These are phyloP conservation scores for Todus mexicanus DNA, from an alignment of 2,797 vertebrate genomes.

Conservation along the genomic window DNA sequence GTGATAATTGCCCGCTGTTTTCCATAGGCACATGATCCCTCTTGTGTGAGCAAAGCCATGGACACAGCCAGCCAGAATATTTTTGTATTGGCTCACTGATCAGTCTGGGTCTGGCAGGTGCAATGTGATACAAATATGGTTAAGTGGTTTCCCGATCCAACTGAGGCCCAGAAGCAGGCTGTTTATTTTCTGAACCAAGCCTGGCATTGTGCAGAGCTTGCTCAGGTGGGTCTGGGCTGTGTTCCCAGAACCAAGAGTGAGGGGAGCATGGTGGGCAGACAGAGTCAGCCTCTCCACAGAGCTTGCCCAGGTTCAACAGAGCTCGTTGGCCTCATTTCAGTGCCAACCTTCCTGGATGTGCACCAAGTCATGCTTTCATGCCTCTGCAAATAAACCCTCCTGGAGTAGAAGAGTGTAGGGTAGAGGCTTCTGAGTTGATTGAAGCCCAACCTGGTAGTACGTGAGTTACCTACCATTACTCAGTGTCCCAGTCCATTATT, in stretches of 20 bases:
- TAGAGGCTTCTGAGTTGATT: neutral
- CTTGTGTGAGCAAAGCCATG: neutral
- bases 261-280: neutral
- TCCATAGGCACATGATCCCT: neutral
- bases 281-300: neutral
- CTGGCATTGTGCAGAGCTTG: neutral
- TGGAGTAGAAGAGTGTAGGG: neutral
- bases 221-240: slow-evolving; percentile 21
- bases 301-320: neutral
- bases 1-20: fast-evolving
- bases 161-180: neutral
- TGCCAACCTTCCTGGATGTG: neutral
- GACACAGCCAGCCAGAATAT: neutral
- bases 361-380: neutral
- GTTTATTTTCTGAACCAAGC: neutral
- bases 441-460: neutral
- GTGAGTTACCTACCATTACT: neutral
- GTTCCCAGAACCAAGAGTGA: slow-evolving; percentile 11
- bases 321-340: neutral
- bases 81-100: neutral
- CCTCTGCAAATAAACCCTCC: neutral
- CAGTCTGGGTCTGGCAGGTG: slow-evolving; percentile 21
- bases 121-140: neutral
- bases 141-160: slow-evolving; percentile 17
- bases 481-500: neutral